Base-by-base conservation (phyloP, 2,797 vertebrate genomes). In the Ambastaia sidthimunki region DNA sequence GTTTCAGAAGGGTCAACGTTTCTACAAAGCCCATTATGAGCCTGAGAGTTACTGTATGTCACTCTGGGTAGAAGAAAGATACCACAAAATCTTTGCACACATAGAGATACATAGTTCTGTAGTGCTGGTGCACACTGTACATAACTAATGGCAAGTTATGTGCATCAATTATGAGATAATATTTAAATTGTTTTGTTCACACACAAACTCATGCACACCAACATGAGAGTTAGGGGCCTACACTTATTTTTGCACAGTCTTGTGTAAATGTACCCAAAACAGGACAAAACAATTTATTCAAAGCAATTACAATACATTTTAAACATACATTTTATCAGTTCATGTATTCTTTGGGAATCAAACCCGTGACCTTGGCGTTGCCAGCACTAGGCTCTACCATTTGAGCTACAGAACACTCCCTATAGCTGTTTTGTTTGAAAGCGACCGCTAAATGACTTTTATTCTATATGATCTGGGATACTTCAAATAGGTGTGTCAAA, bases 31-130 rank as follows among this genome's bases (percentile, higher is more conserved):
- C 55, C 47, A 59, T 23, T 54, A 71, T 60, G 41, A 60, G 18
- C 34, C 62, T 21, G 34, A 63, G 50, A 57, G 47, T 66, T 48
- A 37, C n/a, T 70, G 63, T 54, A 79, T 70, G 55, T 70, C 54
- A 70, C n/a, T 66, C 31, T 16, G 13, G 82, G 67, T 47, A 71
- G 73, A 62, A 77, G 70, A 80, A 34, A 82, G 55, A 59, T 71
- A 77, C 76, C 70, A 71, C 41, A 62, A 28, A 70, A n/a, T 37
- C 18, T 48, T 12, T 59, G 16, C 68, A n/a, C 47, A 48, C 47
- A 48, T 7, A 48, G 15, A 48, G 11, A 48, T 13, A 15, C 47
- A 21, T 19, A 57, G 19, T 21, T 57, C 16, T 55, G 52, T 19
- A 54, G 7, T 54, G 18, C 19, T n/a, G 7, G 18, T 54, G 18